Conservation (phyloP, 2,797 vertebrate genomes). For the Dallia pectoralis region DNA sequence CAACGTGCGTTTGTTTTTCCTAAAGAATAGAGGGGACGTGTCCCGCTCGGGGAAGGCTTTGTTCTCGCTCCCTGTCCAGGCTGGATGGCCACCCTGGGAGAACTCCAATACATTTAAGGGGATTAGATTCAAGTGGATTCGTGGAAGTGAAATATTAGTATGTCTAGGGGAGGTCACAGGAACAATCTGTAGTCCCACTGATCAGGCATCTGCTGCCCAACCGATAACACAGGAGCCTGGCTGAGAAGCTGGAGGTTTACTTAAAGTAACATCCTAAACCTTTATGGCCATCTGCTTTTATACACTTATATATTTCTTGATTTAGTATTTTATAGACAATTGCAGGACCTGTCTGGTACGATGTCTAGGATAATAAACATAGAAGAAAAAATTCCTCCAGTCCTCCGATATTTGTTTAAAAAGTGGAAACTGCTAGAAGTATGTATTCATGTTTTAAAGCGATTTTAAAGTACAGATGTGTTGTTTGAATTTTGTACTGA, state of each 20-base stretch:
- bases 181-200: constrained; percentile 47
- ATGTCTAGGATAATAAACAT: background rate
- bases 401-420: background rate
- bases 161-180: constrained; percentile 39
- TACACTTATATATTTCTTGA: constrained; percentile 20
- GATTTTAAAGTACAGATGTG: background rate
- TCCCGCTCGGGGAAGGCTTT: constrained; percentile 64
- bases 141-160: constrained; percentile 57
- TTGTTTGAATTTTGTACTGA: constrained; percentile 2
- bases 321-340: constrained; percentile 8
- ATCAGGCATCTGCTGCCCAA: constrained; percentile 40
- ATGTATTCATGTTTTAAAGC: background rate
- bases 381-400: background rate
- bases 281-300: constrained; percentile 4
- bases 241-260: constrained; percentile 30
- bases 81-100: constrained; percentile 34
- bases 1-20: constrained; percentile 41
- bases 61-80: constrained; percentile 35
- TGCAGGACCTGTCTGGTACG: background rate
- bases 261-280: constrained; percentile 32
- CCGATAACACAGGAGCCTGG: constrained; percentile 46
- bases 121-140: constrained; percentile 61
- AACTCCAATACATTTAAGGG: constrained; percentile 57
- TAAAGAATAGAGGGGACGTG: constrained; percentile 47
- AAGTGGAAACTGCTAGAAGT: background rate